A percentile compares a stretch with the other conserved stretches of the same genome.
These are phyloP conservation scores for Euproctis similis DNA, from an alignment of 2,888 invertebrate genomes.

Conservation along the genomic window DNA sequence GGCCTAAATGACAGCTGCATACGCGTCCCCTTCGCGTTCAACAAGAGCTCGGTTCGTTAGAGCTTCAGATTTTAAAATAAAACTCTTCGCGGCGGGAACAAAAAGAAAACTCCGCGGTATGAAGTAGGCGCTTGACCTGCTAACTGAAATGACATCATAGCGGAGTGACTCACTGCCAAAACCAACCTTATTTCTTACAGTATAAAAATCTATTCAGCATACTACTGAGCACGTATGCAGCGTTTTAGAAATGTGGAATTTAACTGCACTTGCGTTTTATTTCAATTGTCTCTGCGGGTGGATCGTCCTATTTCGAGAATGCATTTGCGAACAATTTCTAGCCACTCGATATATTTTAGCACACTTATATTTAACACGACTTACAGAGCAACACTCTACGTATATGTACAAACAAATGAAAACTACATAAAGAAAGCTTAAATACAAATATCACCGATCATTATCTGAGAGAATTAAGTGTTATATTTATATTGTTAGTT, in stretches of 20 bases:
- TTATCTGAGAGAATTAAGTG: too few relatives aligned
- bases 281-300: slow-evolving; percentile 69
- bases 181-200: slow-evolving; percentile 28
- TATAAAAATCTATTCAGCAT: slow-evolving; percentile 41
- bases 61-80: slow-evolving; percentile 69
- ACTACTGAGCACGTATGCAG: slow-evolving; percentile 21
- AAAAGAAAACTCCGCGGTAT: slow-evolving; percentile 53
- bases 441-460: too few relatives aligned
- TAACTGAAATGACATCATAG: slow-evolving; percentile 33
- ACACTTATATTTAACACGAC: slow-evolving; percentile 37
- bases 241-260: slow-evolving; percentile 24
- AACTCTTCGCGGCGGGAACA: slow-evolving; percentile 54
- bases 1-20: slow-evolving; percentile 42
- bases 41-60: slow-evolving; percentile 65
- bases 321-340: slow-evolving; percentile 49
- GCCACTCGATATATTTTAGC: slow-evolving; percentile 50
- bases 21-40: slow-evolving; percentile 39
- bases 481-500: too few relatives aligned
- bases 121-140: slow-evolving; percentile 52
- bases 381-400: too few relatives aligned
- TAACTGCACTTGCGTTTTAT: slow-evolving; percentile 48
- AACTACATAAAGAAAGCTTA: too few relatives aligned
- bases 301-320: slow-evolving; percentile 65
- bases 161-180: slow-evolving; percentile 26
- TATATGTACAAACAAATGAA: too few relatives aligned